Base-by-base conservation (phyloP, 1,140 invertebrate genomes). In the Rhyacophila brunnea region DNA sequence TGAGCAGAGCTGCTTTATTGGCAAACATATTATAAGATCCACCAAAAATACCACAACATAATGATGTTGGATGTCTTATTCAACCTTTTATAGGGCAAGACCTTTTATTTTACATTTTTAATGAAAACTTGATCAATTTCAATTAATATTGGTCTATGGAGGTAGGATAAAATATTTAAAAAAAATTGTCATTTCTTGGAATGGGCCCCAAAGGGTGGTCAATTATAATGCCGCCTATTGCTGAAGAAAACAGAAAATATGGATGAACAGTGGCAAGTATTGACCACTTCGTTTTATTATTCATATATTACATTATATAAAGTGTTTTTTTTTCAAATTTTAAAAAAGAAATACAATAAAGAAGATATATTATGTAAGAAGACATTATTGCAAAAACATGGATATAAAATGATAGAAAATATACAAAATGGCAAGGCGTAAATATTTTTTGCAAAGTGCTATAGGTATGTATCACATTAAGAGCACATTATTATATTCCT, bases 181-280 rank as follows among this genome's bases (percentile, higher is more conserved):
- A 49, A 49, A 34, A 42, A 15, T n/a, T 14, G 11, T 36, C 6
- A 35, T 50, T 3, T 38, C 34, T 51, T 51, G 49, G n/a, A 36
- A 13, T 18, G 40, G 34, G 49, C 49, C 40, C 28, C 49, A 51
- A 10, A 18, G 18, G 34, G 14, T 36, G 34, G 49, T 51, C 49
- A 51, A 51, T 51, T 51, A 51, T 36, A 51, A 51, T 51, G n/a
- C 35, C 32, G 40, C 49, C 49, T 36, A 51, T 38, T 15, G 34
- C 40, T 51, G 36, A 51, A 36, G 35, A 51, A 51, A 51, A 32
- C 15, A 47, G 6, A 18, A 18, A 7, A 18, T 47, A 18, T 47
- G 45, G 6, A 47, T 35, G 23, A 20, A 50, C 35, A 32, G 48
- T 50, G 49, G 36, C 49, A 36, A 51, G 40, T 51, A 51, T 51